These are phyloP conservation scores for Trichonephila inaurata DNA, from an alignment of 1,140 invertebrate species.

Conservation along the genomic window DNA sequence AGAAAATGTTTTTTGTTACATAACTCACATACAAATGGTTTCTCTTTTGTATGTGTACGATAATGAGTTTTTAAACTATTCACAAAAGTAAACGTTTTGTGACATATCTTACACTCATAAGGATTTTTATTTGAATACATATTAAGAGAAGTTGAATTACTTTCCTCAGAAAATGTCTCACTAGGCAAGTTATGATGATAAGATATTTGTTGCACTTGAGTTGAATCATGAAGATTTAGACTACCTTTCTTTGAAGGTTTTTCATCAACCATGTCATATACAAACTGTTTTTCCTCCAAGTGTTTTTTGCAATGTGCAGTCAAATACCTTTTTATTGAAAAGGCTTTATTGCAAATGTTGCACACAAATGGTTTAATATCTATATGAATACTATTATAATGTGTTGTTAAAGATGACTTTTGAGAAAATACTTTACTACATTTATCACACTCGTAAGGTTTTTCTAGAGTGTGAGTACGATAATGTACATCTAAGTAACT, in stretches of 20 bases:
- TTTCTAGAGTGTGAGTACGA: not conserved
- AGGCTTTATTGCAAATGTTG: too few relatives aligned
- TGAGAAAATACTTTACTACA: not conserved
- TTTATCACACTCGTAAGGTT: not conserved
- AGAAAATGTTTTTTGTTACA: not conserved
- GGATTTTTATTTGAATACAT: slow-evolving; percentile 77
- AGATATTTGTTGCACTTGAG: too few relatives aligned
- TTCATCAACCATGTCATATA: too few relatives aligned
- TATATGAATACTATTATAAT: too few relatives aligned
- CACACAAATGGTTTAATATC: too few relatives aligned
- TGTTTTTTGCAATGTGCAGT: too few relatives aligned
- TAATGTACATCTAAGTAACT: slow-evolving; percentile 12
- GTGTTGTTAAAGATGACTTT: not conserved
- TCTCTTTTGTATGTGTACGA: slow-evolving; percentile 78
- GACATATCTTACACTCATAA: slow-evolving; percentile 78
- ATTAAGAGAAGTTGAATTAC: slow-evolving; percentile 23
- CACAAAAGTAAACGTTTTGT: slow-evolving; percentile 79
- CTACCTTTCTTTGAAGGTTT: too few relatives aligned
- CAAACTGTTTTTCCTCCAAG: slow-evolving; percentile 34
- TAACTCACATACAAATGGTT: not conserved
- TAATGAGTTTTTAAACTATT: not conserved
- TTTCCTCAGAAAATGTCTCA: too few relatives aligned
- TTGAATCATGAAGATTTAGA: too few relatives aligned
- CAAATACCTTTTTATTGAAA: too few relatives aligned
- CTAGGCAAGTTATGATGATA: too few relatives aligned